Evolutionary conservation across 2,797 vertebrate genomes (phyloP).

Genomic region (Carapus acus): DNA sequence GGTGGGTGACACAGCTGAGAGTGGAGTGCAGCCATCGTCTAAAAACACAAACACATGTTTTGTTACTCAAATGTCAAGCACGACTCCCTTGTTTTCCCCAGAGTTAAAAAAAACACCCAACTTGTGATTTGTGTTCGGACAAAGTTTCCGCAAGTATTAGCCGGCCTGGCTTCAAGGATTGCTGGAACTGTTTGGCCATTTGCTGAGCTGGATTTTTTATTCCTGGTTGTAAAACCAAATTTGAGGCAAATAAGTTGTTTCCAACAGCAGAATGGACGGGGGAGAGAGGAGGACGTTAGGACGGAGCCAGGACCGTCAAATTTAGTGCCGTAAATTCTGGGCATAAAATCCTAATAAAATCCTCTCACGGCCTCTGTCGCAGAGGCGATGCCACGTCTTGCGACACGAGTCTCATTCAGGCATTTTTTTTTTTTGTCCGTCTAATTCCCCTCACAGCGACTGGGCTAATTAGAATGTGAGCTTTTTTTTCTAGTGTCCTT

Average conservation of each 20-base stretch:
- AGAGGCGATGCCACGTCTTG: slow-evolving; percentile 5
- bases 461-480: too few species aligned
- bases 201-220: slow-evolving; percentile 12
- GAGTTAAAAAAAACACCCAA: too few species aligned
- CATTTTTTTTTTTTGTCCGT: too few species aligned
- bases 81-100: neutral
- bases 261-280: too few species aligned
- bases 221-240: slow-evolving; percentile 16
- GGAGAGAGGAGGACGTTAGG: slow-evolving; percentile 10
- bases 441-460: too few species aligned
- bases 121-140: neutral
- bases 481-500: too few species aligned
- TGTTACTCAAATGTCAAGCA: slow-evolving; percentile 9
- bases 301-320: slow-evolving; percentile 6
- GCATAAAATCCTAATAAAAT: slow-evolving; percentile 33
- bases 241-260: slow-evolving; percentile 30
- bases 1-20: slow-evolving; percentile 24
- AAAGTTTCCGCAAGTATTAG: neutral
- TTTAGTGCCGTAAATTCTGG: slow-evolving; percentile 15
- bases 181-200: slow-evolving; percentile 6
- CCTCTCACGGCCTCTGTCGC: slow-evolving; percentile 28
- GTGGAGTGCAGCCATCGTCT: slow-evolving; percentile 8
- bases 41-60: too few species aligned
- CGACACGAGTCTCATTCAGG: too few species aligned
- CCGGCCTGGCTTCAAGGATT: too few species aligned